These are phyloP conservation scores for Plutella xylostella DNA, from an alignment of 2,888 invertebrate species.

Conservation along the genomic window DNA sequence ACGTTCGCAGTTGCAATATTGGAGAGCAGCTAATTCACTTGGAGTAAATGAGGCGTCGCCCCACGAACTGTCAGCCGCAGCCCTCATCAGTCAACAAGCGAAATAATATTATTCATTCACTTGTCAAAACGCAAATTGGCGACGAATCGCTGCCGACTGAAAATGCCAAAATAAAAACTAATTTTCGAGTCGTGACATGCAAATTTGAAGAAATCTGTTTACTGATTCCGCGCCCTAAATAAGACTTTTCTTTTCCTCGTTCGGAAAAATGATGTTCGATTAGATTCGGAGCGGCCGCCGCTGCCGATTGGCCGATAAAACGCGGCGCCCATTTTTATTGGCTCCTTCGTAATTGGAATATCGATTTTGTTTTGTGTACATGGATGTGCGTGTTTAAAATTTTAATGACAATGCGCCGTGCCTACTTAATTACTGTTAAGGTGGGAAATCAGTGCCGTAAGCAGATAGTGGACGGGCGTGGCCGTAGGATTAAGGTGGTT, in stretches of 20 bases:
- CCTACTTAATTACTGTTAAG: too few relatives aligned
- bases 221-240: constrained; percentile 4
- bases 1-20: too few relatives aligned
- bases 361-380: constrained; percentile 11
- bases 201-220: constrained; percentile 12
- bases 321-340: constrained; percentile 11
- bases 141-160: constrained; percentile 30
- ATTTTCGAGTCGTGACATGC: constrained; percentile 22
- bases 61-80: constrained; percentile 31
- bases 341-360: constrained; percentile 14
- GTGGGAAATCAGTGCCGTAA: constrained; percentile 24
- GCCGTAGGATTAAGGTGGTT: constrained; percentile 36
- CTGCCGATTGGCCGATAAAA: constrained; percentile 11
- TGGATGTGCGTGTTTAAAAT: not conserved
- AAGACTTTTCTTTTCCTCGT: constrained; percentile 9
- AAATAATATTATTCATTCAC: constrained; percentile 56
- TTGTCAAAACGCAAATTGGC: constrained; percentile 53
- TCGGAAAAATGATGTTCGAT: constrained; percentile 10
- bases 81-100: constrained; percentile 30
- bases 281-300: constrained; percentile 8
- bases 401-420: constrained; percentile 5
- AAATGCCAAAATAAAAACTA: constrained; percentile 24
- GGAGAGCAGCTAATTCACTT: constrained; percentile 20
- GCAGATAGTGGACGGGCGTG: not conserved
- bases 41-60: constrained; percentile 30